Base-by-base conservation (phyloP, 37 sponge, comb jelly and placozoan genomes). In the Halisarca cf. caerulea region DNA sequence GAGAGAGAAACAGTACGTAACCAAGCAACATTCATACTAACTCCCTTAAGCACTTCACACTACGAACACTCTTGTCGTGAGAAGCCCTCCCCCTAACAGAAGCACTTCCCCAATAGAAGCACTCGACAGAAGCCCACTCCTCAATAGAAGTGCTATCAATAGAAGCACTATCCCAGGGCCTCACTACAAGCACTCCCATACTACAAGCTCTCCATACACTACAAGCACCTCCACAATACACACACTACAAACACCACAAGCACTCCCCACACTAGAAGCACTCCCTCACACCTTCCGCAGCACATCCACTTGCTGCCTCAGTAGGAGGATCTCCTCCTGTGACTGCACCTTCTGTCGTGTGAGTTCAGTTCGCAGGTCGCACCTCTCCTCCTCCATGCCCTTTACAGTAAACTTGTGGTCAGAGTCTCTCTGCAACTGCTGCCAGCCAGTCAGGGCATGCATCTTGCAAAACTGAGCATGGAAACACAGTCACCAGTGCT, bases 231-330 rank as follows among this genome's bases (percentile, higher is more conserved):
- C 5, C 64, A 62, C 64, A 62, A n/a, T 23, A 68, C 69, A 68
- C 33, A 68, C 69, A 68, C n/a, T n/a, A n/a, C 64, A 62, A 7
- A 62, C 64, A 62, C 64, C n/a, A 62, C 64, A 62, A 8, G 15
- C 64, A 62, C 64, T 20, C 23, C 5, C 64, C 69, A 68, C 33
- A 68, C 69, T 34, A 68, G 32, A 68, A 24, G 51, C 40, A 37
- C 28, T 55, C 58, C 11, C 59, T 41, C 82, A 45, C 53, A 92
- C 93, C 87, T 83, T 89, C 81, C 83, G 93, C 39, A 86, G 45
- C 6, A 74, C 66, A 5, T 80, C 68, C 20, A 92, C 77, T 33
- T 92, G 93, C 58, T 86, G 84, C 4, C 71, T 79, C 58, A 89
- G 81, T 6, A 86, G 85, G 8, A 24, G 11, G 5, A 68, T 89